Evolutionary conservation across 2,113 vertebrate genomes (phyloP), one percentile per base, ranked within the genome.

Genomic region (Leucosticte australis): DNA sequence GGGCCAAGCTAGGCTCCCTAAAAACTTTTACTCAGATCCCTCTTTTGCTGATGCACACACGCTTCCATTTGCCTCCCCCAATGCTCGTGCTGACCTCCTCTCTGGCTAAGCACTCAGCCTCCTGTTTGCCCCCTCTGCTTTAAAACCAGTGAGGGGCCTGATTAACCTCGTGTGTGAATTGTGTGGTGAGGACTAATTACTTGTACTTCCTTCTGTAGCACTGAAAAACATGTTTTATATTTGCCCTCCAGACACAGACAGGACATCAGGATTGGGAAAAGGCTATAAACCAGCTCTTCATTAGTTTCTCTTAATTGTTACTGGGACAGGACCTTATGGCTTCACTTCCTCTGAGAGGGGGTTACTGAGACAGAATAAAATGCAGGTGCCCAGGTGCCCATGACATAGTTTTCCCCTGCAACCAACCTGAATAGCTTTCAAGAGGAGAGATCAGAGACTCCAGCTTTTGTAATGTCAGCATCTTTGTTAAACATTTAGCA

Each of bases 231-330:
- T 71, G 89, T 96, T 96, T 89, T 95, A 96, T 81, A 90, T 83
- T 97, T 96, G 95, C 95, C 95, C 95, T 96, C 85, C 84, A 64
- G 96, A 89, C 94, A 95, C 95, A 95, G 81, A 82, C 84, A 92
- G 97, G 98, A 96, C 95, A 84, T 82, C 65, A 7, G 98, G 95
- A 97, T 97, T 96, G 97, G 96, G 96, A 97, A 98, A 96, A 97
- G 95, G 97, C 97, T 97, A 97, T 95, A 94, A 90, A 96, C 90
- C 92, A 96, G 94, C 92, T 97, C 88, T 95, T 97, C 84, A 82
- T 94, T 95, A 91, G 87, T 77, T 98, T 98, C 97, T 98, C 92
- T 92, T 96, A 97, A 98, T 98, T 98, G 97, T 98, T 97, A 94
- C 95, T 92, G 78, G 41, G 60, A 96, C 83, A 95, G 87, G 96